Conservation (phyloP, 2,113 vertebrate species). For the Gavialis gangeticus region DNA sequence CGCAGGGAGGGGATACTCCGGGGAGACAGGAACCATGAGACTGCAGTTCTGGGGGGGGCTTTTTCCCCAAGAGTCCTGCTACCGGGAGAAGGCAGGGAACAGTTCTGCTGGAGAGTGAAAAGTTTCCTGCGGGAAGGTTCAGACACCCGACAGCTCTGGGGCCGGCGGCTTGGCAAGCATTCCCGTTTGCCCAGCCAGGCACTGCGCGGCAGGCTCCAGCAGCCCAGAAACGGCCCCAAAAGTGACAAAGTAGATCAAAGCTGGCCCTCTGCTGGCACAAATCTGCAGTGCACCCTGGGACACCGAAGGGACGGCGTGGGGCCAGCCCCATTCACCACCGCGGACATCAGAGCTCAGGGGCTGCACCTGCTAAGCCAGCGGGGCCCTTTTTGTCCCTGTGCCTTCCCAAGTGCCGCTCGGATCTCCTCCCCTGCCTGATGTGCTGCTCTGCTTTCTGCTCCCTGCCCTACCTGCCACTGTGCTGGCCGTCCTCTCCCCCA, state of each 20-base stretch:
- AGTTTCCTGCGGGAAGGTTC: background rate
- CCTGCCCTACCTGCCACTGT: no score
- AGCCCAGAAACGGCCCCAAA: constrained; percentile 47
- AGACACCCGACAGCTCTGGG: constrained; percentile 6
- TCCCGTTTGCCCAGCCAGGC: constrained; percentile 45
- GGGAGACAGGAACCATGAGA: rapidly evolving
- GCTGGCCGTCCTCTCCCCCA: no score
- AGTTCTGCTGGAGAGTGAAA: background rate
- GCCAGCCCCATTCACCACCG: rapidly evolving
- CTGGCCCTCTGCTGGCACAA: constrained; percentile 80
- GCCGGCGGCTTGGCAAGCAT: background rate
- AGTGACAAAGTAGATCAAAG: constrained; percentile 54
- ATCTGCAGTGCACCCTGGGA: rapidly evolving
- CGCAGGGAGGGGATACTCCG: background rate
- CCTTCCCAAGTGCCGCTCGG: no score
- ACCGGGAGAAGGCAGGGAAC: background rate
- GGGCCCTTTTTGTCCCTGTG: no score
- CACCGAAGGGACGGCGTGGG: background rate
- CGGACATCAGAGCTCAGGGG: background rate
- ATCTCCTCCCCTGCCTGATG: no score
- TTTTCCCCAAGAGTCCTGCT: background rate
- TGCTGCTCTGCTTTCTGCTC: no score
- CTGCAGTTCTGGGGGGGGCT: background rate
- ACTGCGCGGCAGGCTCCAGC: constrained; percentile 51
- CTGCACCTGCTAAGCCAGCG: no score